Percentiles rank a stretch among this genome's conserved stretches.
phyloP scores from a whole-genome alignment of 2,113 vertebrate species.

The Mystacornis crossleyi region DNA sequence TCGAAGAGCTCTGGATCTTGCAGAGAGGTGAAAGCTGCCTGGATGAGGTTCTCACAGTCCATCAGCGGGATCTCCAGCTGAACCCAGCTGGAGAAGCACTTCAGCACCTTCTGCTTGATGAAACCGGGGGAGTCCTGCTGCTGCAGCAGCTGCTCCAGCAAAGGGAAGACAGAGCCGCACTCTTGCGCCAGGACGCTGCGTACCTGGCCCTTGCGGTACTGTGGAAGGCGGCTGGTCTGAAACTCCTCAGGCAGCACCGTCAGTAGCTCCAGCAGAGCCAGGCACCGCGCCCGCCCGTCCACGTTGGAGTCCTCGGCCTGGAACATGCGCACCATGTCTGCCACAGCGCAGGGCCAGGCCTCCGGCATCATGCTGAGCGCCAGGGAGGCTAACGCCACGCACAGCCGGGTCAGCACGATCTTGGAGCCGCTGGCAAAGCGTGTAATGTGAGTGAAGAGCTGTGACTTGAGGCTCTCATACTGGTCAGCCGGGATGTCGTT shows the following conservation, averaged over 20 bases:
- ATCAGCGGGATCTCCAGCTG: slow-evolving; percentile 93
- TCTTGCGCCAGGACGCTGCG: slow-evolving; percentile 90
- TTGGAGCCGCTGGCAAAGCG: slow-evolving; percentile 94
- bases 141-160: slow-evolving; percentile 93
- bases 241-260: slow-evolving; percentile 98
- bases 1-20: slow-evolving; percentile 96
- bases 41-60: slow-evolving; percentile 93
- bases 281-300: slow-evolving; percentile 91
- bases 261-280: slow-evolving; percentile 94
- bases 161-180: slow-evolving; percentile 90
- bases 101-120: slow-evolving; percentile 96
- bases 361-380: slow-evolving; percentile 98
- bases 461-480: slow-evolving; percentile 94
- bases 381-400: slow-evolving; percentile 93
- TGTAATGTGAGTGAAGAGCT: slow-evolving; percentile 97
- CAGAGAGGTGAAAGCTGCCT: slow-evolving; percentile 91
- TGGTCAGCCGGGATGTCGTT: slow-evolving; percentile 95
- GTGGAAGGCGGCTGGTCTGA: slow-evolving; percentile 95
- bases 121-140: slow-evolving; percentile 91
- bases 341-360: slow-evolving; percentile 93
- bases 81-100: slow-evolving; percentile 98
- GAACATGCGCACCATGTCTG: slow-evolving; percentile 97
- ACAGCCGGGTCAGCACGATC: slow-evolving; percentile 96
- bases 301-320: slow-evolving; percentile 93
- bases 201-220: slow-evolving; percentile 94